Evolutionary conservation across 2,888 invertebrate species (phyloP).

Genomic region (Stenodema calcarata): DNA sequence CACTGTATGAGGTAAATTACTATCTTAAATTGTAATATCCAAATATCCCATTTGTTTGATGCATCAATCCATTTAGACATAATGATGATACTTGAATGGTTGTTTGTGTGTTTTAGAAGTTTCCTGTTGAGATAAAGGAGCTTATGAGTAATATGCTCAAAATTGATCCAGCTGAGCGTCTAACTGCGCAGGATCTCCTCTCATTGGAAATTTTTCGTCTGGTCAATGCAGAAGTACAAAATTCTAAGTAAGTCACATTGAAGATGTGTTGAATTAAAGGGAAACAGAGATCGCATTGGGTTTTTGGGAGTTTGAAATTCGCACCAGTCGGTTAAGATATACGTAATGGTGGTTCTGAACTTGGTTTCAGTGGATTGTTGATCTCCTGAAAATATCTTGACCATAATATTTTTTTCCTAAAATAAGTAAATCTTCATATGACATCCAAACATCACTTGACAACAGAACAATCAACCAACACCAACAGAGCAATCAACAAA

Average conservation of each 20-base stretch:
- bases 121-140: conserved; percentile 68
- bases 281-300: too few species aligned
- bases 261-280: not conserved
- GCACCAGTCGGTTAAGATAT: too few species aligned
- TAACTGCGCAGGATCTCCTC: conserved; percentile 69
- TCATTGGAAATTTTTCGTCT: conserved; percentile 64
- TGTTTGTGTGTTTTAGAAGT: conserved; percentile 62
- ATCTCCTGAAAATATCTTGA: too few species aligned
- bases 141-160: conserved; percentile 76
- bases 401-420: too few species aligned
- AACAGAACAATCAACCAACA: too few species aligned
- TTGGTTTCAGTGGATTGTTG: too few species aligned
- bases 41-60: not conserved
- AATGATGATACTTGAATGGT: not conserved
- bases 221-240: conserved; percentile 31
- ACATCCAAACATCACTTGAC: too few species aligned
- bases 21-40: too few species aligned
- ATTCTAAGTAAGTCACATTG: conserved; percentile 14
- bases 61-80: not conserved
- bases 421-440: too few species aligned
- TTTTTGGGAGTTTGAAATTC: too few species aligned
- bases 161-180: conserved; percentile 70
- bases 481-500: too few species aligned
- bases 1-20: conserved; percentile 68
- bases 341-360: too few species aligned